These are phyloP conservation scores for Acridotheres tristis DNA, from an alignment of 2,797 vertebrate genomes.

Conservation along the genomic window DNA sequence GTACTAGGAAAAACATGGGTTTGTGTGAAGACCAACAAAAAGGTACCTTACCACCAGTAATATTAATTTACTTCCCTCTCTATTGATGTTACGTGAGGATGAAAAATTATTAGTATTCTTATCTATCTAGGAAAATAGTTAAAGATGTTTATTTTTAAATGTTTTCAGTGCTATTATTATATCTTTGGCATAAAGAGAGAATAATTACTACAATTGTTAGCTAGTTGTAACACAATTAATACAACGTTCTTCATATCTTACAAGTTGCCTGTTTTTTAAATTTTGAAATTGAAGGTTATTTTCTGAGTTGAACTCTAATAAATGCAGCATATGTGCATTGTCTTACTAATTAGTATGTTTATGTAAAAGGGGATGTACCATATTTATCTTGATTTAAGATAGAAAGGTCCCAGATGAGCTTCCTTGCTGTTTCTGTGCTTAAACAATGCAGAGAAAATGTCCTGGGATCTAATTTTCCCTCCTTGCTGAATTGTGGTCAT, in stretches of 20 bases:
- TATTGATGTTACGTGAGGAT: background rate
- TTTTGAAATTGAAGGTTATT: background rate
- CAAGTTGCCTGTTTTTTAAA: background rate
- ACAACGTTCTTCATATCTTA: background rate
- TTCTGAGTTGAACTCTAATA: background rate
- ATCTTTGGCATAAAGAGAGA: background rate
- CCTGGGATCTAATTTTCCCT: conserved; percentile 62
- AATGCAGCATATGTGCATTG: background rate
- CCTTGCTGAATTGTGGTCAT: conserved; percentile 52
- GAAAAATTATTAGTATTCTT: background rate
- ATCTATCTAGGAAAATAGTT: background rate
- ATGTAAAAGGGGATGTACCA: background rate
- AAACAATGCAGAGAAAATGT: conserved; percentile 58
- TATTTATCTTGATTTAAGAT: conserved; percentile 33
- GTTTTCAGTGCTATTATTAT: background rate
- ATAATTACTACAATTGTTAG: background rate
- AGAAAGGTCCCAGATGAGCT: conserved; percentile 39
- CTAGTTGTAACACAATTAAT: background rate
- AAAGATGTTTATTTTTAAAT: background rate
- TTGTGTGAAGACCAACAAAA: background rate
- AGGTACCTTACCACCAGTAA: background rate
- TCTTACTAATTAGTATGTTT: background rate
- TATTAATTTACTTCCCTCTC: background rate
- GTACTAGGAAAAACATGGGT: background rate
- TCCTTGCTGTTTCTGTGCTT: conserved; percentile 22